These are phyloP conservation scores for Patella ulyssiponensis DNA, from an alignment of 2,888 invertebrate genomes.

Conservation along the genomic window DNA sequence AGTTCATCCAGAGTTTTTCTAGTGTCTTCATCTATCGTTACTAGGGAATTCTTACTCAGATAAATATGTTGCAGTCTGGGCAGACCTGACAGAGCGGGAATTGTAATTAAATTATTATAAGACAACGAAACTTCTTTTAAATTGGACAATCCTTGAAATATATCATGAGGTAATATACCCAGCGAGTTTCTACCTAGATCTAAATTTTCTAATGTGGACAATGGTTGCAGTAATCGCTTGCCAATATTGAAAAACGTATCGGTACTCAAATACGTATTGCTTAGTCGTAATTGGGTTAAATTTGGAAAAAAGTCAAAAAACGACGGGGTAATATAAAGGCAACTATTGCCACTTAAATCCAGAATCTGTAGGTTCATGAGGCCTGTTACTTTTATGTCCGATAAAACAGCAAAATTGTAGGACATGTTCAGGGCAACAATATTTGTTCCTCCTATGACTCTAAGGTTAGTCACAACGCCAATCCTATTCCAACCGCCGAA, in stretches of 20 bases:
- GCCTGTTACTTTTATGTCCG: neutral
- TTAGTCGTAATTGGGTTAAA: neutral
- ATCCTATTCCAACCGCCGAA: neutral
- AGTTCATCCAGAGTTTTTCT: neutral
- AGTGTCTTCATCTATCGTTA: too few species aligned
- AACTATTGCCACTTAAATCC: neutral
- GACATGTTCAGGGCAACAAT: neutral
- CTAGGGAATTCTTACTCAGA: too few species aligned
- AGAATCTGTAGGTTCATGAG: neutral
- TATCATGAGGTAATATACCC: neutral
- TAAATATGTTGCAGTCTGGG: too few species aligned
- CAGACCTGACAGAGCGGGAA: neutral
- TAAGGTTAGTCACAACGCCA: neutral
- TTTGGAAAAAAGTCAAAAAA: conserved; percentile 7
- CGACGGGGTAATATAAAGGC: neutral
- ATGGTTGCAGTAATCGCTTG: neutral
- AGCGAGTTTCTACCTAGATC: neutral
- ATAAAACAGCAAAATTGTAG: neutral
- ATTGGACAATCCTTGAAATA: neutral
- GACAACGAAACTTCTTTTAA: neutral
- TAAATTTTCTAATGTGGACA: neutral
- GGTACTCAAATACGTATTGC: neutral
- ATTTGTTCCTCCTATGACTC: neutral
- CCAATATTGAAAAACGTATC: neutral
- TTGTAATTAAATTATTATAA: neutral